Base-by-base conservation (phyloP, 2,797 vertebrate genomes). In the Alcedo atthis region DNA sequence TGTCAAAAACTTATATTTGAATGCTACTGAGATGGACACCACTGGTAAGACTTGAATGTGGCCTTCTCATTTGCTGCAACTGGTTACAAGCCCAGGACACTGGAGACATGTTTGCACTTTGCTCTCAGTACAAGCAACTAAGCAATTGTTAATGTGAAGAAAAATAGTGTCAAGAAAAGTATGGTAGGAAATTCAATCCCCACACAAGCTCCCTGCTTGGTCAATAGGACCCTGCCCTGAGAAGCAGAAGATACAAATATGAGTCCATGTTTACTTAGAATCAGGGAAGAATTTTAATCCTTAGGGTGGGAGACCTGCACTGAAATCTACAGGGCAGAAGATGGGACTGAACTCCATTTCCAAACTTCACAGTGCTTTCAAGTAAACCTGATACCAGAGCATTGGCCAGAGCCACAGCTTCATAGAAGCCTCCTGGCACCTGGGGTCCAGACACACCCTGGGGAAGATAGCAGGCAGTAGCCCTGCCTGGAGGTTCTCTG, bases 61-160 rank as follows among this genome's bases (percentile, higher is more conserved):
- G 24, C 53, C 30, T 12, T 43, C 64, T 69, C 43, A 22, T 85
- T 70, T 81, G n/a, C 63, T 51, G 43, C 1, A 2, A 32, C 20
- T 43, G 30, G 15, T 62, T 51, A 62, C 0, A 0, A 26, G 40
- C 14, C 46, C 74, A 64, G 45, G 30, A 49, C 8, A 26, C 1
- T 3, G 33, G 26, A 78, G 28, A 81, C 78, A 58, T 6, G 26
- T 26, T 62, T 67, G 78, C 37, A 53, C 9, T 46, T 70, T 78
- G 26, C 21, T 78, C 35, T 63, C 45, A 54, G 42, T 33, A 81
- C 25, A 66, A 71, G 33, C 13, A 85, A 51, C 48, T 9, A 68
- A n/a, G 32, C 28, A 20, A 48, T 11, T 20, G 35, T 59, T 71
- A 42, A 30, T 14, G 11, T 78, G 57, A 78, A 81, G 53, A 77